Conservation (phyloP, 2,888 invertebrate species). For the Cistogaster globosa region DNA sequence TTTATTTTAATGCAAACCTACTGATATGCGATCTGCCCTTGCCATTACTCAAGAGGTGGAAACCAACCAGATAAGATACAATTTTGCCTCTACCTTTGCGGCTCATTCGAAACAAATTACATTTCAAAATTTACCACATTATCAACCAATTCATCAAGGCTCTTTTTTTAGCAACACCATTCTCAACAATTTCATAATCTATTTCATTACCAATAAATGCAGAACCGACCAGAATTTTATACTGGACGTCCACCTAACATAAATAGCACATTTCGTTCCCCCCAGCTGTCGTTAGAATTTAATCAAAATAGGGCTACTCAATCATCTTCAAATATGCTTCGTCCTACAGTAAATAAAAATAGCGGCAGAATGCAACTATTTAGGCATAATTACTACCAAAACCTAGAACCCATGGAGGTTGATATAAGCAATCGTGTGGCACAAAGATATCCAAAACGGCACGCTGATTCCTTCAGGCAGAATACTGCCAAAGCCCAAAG, state of each 20-base stretch:
- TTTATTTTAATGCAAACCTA: too few species aligned
- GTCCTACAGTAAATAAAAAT: constrained; percentile 25
- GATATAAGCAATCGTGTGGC: constrained; percentile 39
- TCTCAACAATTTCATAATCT: constrained; percentile 3
- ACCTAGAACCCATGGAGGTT: constrained; percentile 46
- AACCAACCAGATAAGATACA: too few species aligned
- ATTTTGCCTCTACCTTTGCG: too few species aligned
- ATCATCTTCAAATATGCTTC: constrained; percentile 4
- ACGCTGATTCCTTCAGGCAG: constrained; percentile 37
- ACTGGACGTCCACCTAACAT: constrained; percentile 4
- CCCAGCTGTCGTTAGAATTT: constrained; percentile 5
- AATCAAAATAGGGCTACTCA: constrained; percentile 4
- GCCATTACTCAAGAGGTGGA: too few species aligned
- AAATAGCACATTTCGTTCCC: constrained; percentile 19
- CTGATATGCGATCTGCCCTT: too few species aligned
- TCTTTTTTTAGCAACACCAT: constrained; percentile 18
- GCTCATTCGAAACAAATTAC: too few species aligned
- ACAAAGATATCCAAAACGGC: constrained; percentile 24
- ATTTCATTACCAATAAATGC: constrained; percentile 24
- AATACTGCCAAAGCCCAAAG: constrained; percentile 36
- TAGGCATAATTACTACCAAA: constrained; percentile 1
- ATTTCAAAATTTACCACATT: too few species aligned
- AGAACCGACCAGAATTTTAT: constrained; percentile 1
- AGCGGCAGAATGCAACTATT: constrained; percentile 25
- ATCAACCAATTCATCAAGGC: constrained; percentile 29